A percentile compares a stretch with the other conserved stretches of the same genome.
These are phyloP conservation scores for Caenorhabditis plicata DNA, from an alignment of 2,888 invertebrate genomes.

Conservation along the genomic window DNA sequence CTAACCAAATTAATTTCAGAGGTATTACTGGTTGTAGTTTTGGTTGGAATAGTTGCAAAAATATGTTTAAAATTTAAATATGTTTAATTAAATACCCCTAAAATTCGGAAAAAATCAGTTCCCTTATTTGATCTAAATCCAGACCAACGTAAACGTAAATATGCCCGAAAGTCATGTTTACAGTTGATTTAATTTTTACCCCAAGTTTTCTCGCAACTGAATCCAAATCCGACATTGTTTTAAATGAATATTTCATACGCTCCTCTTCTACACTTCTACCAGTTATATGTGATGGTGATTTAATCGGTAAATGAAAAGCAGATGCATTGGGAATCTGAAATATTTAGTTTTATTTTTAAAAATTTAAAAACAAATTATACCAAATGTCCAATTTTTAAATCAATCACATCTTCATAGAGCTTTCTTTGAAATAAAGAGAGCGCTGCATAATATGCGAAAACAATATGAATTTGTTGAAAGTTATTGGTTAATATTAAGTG, in stretches of 20 bases:
- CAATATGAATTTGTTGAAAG: conserved; percentile 35
- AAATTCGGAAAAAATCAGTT: too few species aligned
- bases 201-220: conserved; percentile 8
- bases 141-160: too few species aligned
- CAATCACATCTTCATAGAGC: conserved; percentile 26
- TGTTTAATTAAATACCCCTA: too few species aligned
- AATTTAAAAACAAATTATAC: conserved; percentile 7
- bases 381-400: conserved; percentile 31
- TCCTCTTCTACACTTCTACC: conserved; percentile 31
- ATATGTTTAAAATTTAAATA: too few species aligned
- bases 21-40: too few species aligned
- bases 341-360: neutral
- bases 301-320: conserved; percentile 5
- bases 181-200: too few species aligned
- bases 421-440: conserved; percentile 37
- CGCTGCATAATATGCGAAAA: conserved; percentile 48
- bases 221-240: conserved; percentile 24
- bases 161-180: too few species aligned
- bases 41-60: too few species aligned
- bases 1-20: too few species aligned
- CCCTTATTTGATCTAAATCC: too few species aligned
- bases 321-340: conserved; percentile 1
- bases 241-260: conserved; percentile 17
- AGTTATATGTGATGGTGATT: conserved; percentile 18
- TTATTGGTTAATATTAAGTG: conserved; percentile 10